Evolutionary conservation across 2,113 vertebrate genomes (phyloP).

Genomic region (Caranx ignobilis): DNA sequence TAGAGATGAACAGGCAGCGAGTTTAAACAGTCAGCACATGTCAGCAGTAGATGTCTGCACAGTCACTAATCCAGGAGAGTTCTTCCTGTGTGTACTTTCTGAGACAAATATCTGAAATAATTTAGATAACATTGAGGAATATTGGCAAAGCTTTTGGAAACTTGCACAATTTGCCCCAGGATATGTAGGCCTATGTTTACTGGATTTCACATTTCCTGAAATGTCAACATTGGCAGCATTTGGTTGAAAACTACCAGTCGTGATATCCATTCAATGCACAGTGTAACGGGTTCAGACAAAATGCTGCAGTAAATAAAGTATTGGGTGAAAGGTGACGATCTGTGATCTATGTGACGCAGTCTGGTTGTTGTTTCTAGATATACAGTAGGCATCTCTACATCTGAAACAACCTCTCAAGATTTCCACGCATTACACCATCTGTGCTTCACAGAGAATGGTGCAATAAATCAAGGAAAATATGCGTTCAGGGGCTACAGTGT

Average conservation of each 20-base stretch:
- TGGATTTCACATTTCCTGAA: too few species aligned
- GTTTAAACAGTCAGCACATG: not conserved
- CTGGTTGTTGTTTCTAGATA: not conserved
- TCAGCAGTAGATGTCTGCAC: not conserved
- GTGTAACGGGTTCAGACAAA: not conserved
- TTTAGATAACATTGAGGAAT: not conserved
- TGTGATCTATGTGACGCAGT: not conserved
- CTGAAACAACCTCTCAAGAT: not conserved
- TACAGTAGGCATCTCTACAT: not conserved
- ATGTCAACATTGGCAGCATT: too few species aligned
- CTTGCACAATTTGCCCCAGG: not conserved
- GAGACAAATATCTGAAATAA: not conserved
- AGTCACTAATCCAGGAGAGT: not conserved
- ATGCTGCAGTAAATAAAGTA: not conserved
- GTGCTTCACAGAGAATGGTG: not conserved
- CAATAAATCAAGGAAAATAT: slow-evolving; percentile 22
- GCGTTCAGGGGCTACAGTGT: slow-evolving; percentile 1
- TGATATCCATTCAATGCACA: too few species aligned
- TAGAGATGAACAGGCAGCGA: not conserved
- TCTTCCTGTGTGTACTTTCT: not conserved
- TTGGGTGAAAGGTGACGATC: not conserved
- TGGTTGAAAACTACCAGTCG: too few species aligned
- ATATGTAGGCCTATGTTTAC: too few species aligned
- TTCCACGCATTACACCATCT: slow-evolving; percentile 11
- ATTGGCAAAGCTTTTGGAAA: too few species aligned